Percentiles rank a stretch among this genome's conserved stretches.
Conservation (phyloP, 1,140 invertebrate species). For the Dreissena polymorpha region DNA sequence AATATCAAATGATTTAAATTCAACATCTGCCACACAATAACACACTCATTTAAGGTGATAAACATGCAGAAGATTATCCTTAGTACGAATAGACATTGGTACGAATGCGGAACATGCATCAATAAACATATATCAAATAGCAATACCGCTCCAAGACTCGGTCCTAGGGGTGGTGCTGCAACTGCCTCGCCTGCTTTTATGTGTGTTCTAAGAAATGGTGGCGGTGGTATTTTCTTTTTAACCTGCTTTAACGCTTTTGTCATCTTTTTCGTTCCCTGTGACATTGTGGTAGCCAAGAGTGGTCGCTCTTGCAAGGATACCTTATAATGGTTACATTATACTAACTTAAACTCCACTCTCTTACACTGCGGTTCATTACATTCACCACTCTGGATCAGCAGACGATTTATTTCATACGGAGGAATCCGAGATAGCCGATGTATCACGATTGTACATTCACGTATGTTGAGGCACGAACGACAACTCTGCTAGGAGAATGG, state of each 20-base stretch:
- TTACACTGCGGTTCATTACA: neutral
- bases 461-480: no score
- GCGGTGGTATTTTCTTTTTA: slow-evolving; percentile 64
- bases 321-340: no score
- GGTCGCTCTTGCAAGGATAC: neutral
- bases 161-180: slow-evolving; percentile 93
- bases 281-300: neutral
- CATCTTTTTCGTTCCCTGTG: slow-evolving; percentile 16
- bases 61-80: no score
- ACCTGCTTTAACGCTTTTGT: slow-evolving; percentile 44
- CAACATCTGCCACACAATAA: no score
- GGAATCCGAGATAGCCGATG: no score
- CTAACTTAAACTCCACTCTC: neutral
- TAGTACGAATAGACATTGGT: no score
- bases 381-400: no score
- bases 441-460: no score
- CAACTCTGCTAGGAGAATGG: no score
- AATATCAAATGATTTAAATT: neutral
- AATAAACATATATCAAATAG: neutral
- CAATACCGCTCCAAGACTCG: slow-evolving; percentile 92
- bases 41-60: no score
- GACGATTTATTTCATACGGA: no score
- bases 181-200: slow-evolving; percentile 93
- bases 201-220: slow-evolving; percentile 83
- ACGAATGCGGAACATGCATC: no score